A percentile compares a stretch with the other conserved stretches of the same genome.
phyloP scores from a whole-genome alignment of 2,888 invertebrate species.

The Drosophila imparisetae region DNA sequence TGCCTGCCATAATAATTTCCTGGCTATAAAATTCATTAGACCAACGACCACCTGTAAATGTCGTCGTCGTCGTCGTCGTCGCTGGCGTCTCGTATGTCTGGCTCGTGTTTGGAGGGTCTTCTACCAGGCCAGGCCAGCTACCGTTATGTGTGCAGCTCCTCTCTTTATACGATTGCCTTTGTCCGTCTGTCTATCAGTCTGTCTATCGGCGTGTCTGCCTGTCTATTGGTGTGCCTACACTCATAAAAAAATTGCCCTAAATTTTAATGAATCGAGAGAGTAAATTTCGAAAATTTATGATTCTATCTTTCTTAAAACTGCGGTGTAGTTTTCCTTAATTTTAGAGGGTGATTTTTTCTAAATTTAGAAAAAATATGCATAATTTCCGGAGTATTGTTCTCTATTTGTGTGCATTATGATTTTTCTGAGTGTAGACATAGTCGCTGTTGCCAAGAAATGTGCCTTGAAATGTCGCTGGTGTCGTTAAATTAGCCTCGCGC shows the following conservation, averaged over 20 bases:
- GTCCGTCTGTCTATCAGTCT: constrained; percentile 3
- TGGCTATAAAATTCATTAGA: constrained; percentile 83
- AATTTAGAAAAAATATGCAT: background rate
- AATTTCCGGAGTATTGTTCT: background rate
- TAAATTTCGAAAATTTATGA: background rate
- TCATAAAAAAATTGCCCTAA: background rate
- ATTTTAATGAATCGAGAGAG: background rate
- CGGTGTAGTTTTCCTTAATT: background rate
- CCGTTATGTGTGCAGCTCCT: constrained; percentile 49
- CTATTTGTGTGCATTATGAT: background rate
- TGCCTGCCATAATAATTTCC: constrained; percentile 79
- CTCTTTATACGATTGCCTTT: constrained; percentile 3
- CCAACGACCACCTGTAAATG: constrained; percentile 77
- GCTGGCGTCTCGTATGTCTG: constrained; percentile 60
- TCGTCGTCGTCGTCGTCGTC: constrained; percentile 33
- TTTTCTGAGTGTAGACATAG: background rate
- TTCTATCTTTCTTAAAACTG: background rate
- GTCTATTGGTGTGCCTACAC: background rate
- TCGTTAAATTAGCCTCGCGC: constrained; percentile 62
- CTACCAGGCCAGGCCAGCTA: constrained; percentile 35
- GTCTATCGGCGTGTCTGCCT: background rate
- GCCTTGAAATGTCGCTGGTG: constrained; percentile 50
- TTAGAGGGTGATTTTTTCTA: background rate
- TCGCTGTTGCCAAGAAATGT: constrained; percentile 34
- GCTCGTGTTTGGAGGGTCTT: constrained; percentile 50